Evolutionary conservation across 2,888 invertebrate species (phyloP).

Genomic region (Himalopsyche japonica): DNA sequence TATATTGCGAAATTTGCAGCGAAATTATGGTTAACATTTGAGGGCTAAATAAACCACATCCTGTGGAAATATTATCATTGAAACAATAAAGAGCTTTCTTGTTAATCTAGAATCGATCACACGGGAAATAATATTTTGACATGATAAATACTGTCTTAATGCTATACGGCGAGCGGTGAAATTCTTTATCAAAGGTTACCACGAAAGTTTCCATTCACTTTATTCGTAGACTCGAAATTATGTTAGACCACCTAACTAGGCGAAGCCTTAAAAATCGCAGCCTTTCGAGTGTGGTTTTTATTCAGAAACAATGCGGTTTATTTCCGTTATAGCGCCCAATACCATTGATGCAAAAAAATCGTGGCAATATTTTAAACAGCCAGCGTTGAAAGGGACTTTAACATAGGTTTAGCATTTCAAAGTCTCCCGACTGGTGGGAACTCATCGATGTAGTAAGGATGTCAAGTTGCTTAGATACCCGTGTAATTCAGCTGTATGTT

Average conservation of each 20-base stretch:
- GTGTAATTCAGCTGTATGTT: no score
- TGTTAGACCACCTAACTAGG: constrained; percentile 5
- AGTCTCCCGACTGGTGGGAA: constrained; percentile 25
- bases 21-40: neutral
- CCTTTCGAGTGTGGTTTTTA: neutral
- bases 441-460: neutral
- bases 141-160: neutral
- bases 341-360: neutral
- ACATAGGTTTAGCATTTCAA: constrained; percentile 33
- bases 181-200: neutral
- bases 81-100: neutral
- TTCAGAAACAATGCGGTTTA: constrained; percentile 21
- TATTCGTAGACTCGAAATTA: neutral
- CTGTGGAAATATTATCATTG: neutral
- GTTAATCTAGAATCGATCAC: neutral
- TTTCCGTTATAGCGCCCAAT: constrained; percentile 20
- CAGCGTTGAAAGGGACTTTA: constrained; percentile 10
- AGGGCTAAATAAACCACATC: neutral
- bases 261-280: neutral
- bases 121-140: neutral
- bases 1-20: neutral
- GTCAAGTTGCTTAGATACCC: no score
- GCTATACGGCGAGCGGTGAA: neutral
- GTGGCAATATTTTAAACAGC: constrained; percentile 5
- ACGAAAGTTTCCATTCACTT: neutral